Percentiles rank a stretch among this genome's conserved stretches.
These are phyloP conservation scores for Tillus elongatus DNA, from an alignment of 2,888 invertebrate species.

Conservation along the genomic window DNA sequence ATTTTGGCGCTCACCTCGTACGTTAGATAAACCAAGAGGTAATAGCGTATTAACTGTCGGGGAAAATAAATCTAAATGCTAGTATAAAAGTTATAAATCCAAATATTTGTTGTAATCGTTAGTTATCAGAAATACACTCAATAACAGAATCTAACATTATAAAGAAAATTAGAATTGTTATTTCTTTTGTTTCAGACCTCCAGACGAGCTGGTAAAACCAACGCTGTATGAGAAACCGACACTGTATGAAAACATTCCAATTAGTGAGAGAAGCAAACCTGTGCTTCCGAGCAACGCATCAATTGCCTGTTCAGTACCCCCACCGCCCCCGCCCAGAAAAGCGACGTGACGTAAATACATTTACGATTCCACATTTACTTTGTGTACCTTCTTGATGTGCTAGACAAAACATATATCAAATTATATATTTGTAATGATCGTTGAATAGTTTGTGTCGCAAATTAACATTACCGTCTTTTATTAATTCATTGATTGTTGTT, in stretches of 20 bases:
- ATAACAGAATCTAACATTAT: too few species aligned
- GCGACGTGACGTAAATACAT: slow-evolving; percentile 37
- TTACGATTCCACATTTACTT: slow-evolving; percentile 26
- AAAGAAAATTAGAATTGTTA: background rate
- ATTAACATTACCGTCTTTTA: too few species aligned
- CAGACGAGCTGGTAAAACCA: slow-evolving; percentile 45
- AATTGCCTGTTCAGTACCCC: slow-evolving; percentile 27
- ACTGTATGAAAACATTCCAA: slow-evolving; percentile 46
- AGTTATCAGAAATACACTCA: too few species aligned
- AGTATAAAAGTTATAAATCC: too few species aligned
- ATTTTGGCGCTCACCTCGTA: too few species aligned
- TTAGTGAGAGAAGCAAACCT: slow-evolving; percentile 37
- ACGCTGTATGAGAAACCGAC: slow-evolving; percentile 38
- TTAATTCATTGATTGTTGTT: too few species aligned
- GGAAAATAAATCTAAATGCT: too few species aligned
- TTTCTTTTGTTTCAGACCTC: slow-evolving; percentile 39
- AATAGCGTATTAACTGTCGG: too few species aligned
- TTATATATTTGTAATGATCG: background rate
- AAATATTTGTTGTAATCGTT: too few species aligned
- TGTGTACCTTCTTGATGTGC: slow-evolving; percentile 30
- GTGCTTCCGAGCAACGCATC: slow-evolving; percentile 19
- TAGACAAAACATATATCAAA: slow-evolving; percentile 13
- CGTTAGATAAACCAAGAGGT: too few species aligned
- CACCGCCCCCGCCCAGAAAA: slow-evolving; percentile 39
- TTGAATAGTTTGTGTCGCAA: background rate